Evolutionary conservation across 2,888 invertebrate species (phyloP), one percentile per base, ranked within the genome.

Genomic region (Pachydiplax longipennis): DNA sequence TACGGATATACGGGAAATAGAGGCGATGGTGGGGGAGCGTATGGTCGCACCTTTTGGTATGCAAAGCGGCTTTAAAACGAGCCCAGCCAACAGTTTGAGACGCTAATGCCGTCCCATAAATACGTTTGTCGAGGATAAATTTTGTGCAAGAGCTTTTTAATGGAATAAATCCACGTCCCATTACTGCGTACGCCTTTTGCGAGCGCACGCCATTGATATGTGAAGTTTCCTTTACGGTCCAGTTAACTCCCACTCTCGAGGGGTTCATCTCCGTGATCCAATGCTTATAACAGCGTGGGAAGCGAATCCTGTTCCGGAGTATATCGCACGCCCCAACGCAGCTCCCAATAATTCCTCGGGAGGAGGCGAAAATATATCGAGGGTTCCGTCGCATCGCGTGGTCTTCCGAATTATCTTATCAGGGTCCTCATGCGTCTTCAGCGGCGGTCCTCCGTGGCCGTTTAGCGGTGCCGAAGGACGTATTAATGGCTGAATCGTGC

Each of bases 101-200:
- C 87, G 87, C 61, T 87, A 87, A 87, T 87, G 87, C 87, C 35
- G 87, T 40, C 87, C 65, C 87, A 87, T 87, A 87, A 87, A 87
- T 87, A 87, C 48, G 87, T 87, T 87, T 87, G 87, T 87, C 87
- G 87, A 61, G 87, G 87, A 87, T 87, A 65, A 65, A 87, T 87
- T 87, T 61, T 31, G 65, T 87, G 61, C 87, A 87, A 58, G 87
- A 87, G 65, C 87, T 61, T 87, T 87, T 65, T 87, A 87, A 87
- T 61, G 87, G 61, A 87, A 87, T 87, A 87, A 87, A 87, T 87
- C 87, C 87, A 87, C 61, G 87, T 87, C 87, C 87, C 87, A 87
- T 87, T 87, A 87, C 87, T 87, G 87, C 87, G 58, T 87, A 37
- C 61, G 35, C 37, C 35, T 35, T 87, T 31, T 87, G 87, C 87